Evolutionary conservation across 2,113 vertebrate genomes (phyloP), one percentile per base, ranked within the genome.

Genomic region (Hippocampus abdominalis): DNA sequence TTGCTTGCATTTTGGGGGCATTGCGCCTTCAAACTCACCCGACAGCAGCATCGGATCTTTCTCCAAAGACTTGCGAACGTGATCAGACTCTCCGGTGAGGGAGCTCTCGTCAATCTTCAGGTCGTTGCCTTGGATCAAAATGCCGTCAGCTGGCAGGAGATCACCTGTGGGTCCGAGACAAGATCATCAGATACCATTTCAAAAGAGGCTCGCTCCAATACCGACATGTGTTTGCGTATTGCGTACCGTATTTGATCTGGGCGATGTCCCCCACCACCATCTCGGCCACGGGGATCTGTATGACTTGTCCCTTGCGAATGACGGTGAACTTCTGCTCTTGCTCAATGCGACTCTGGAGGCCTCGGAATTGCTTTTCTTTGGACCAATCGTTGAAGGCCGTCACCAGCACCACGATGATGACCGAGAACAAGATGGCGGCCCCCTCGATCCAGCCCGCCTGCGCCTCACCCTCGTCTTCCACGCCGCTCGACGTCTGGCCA

Each of bases 361-460:
- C 97, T 0, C 97, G 93, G 88, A 99, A 99, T 62, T 99, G 97
- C 82, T 96, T 98, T 87, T 99, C 97, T 68, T 99, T 99, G 86
- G 96, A 98, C 97, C 97, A 99, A 40, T 98, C 97, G 0, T 98
- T 98, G 86, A 99, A 99, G 25, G 97, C 97, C 0, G 97, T 99
- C 82, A 99, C 96, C 69, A 99, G 88, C 49, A 99, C 97, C 81
- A 99, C 96, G 0, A 98, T 96, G 83, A 95, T 93, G 72, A 99
- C 97, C 0, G 97, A 99, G 77, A 97, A 95, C 3, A 99, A 79
- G 86, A 99, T 99, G 76, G 97, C 97, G 0, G 96, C 96, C 0
- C 96, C 96, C 82, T 98, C 97, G 1, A 99, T 98, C 97, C 97
- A 99, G 73, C 97, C 96, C 0, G 97, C 94, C 86, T 98, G 93